These are phyloP conservation scores for Oxyruncus cristatus DNA, from an alignment of 2,113 vertebrate species.

Conservation along the genomic window DNA sequence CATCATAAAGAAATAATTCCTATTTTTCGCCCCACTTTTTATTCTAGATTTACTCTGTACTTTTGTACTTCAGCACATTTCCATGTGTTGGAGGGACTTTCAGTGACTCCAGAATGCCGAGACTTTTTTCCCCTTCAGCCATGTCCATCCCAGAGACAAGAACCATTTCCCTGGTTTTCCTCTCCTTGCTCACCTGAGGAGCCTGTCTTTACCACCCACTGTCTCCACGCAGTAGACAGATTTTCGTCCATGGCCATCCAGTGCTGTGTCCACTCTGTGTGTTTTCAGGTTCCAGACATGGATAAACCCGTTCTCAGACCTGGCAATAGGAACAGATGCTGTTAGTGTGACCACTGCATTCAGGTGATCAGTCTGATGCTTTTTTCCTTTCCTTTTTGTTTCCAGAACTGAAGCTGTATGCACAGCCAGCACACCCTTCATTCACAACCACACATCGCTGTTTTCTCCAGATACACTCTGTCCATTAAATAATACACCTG, in stretches of 20 bases:
- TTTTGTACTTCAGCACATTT: not conserved
- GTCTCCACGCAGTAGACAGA: slow-evolving; percentile 84
- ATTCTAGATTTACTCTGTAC: not conserved
- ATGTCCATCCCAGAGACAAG: not conserved
- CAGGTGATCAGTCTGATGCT: not conserved
- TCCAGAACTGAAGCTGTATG: not conserved
- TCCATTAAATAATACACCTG: not conserved
- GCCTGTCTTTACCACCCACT: slow-evolving; percentile 57
- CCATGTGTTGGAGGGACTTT: not conserved
- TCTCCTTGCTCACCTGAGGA: slow-evolving; percentile 83
- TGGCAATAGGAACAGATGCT: slow-evolving; percentile 46
- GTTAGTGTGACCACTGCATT: not conserved
- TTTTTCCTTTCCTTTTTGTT: not conserved
- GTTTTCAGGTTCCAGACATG: slow-evolving; percentile 91
- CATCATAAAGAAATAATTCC: not conserved
- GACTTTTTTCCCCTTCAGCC: not conserved
- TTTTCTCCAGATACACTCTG: not conserved
- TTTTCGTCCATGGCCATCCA: slow-evolving; percentile 84
- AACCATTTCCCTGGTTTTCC: not conserved
- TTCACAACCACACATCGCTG: not conserved
- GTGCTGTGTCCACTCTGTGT: slow-evolving; percentile 68
- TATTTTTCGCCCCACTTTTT: not conserved
- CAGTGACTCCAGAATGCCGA: not conserved
- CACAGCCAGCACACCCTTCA: not conserved
- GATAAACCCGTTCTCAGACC: slow-evolving; percentile 83